Percentiles rank a stretch among this genome's conserved stretches.
These are phyloP conservation scores for Sericinus montela DNA, from an alignment of 2,888 invertebrate species.

Conservation along the genomic window DNA sequence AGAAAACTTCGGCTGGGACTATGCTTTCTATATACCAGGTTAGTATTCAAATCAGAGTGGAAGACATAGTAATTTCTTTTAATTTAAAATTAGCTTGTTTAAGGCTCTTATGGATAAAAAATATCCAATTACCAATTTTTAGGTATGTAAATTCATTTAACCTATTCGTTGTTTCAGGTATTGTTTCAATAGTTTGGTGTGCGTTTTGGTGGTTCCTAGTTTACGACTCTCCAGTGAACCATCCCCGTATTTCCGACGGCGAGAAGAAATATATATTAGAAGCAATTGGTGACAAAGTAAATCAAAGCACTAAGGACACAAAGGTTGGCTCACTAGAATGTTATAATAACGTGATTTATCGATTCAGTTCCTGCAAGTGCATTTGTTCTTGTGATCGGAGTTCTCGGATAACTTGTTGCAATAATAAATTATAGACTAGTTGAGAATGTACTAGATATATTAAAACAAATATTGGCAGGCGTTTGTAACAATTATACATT, in stretches of 20 bases:
- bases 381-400: neutral
- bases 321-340: slow-evolving; percentile 47
- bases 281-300: slow-evolving; percentile 78
- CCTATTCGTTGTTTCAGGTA: slow-evolving; percentile 42
- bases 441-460: neutral
- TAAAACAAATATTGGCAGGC: neutral
- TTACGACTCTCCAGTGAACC: slow-evolving; percentile 81
- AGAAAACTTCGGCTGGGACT: slow-evolving; percentile 82
- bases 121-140: slow-evolving; percentile 2
- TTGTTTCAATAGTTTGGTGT: slow-evolving; percentile 77
- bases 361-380: neutral
- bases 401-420: neutral
- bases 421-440: neutral
- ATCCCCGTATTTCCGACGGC: slow-evolving; percentile 79
- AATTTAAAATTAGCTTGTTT: too few relatives aligned
- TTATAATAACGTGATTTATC: neutral
- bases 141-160: slow-evolving; percentile 3
- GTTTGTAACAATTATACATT: neutral
- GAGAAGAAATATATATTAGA: slow-evolving; percentile 82
- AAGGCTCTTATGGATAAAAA: too few relatives aligned
- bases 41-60: too few relatives aligned
- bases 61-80: too few relatives aligned
- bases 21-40: slow-evolving; percentile 83
- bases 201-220: slow-evolving; percentile 80
- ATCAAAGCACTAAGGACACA: slow-evolving; percentile 54